Conservation (phyloP, 1,140 invertebrate genomes). For the Chironomus striatipennis region DNA sequence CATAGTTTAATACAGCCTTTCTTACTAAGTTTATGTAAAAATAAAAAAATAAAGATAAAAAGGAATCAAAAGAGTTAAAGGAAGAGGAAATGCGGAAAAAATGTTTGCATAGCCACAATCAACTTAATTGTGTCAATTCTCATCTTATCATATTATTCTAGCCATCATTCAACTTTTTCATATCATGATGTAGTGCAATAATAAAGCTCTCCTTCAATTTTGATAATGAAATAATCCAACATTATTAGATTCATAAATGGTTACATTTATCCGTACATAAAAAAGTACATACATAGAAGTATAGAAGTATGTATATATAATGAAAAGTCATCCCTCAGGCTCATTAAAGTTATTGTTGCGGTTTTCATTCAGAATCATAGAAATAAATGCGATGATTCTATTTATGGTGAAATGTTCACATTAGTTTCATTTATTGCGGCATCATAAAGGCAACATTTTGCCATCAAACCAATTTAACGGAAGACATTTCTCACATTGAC, state of each 20-base stretch:
- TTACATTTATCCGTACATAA: too few species aligned
- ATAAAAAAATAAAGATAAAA: too few species aligned
- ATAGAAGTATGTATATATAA: neutral
- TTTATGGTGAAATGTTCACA: neutral
- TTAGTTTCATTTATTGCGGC: neutral
- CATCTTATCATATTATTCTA: neutral
- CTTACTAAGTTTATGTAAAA: too few species aligned
- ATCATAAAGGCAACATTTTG: conserved; percentile 10
- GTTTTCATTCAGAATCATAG: neutral
- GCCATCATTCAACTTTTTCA: too few species aligned
- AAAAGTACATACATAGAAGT: too few species aligned
- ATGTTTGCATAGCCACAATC: neutral
- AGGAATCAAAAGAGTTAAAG: neutral
- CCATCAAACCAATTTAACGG: conserved; percentile 11
- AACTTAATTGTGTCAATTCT: neutral
- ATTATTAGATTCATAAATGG: too few species aligned
- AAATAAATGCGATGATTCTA: neutral
- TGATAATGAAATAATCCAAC: too few species aligned
- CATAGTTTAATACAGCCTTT: too few species aligned
- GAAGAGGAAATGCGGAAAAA: neutral
- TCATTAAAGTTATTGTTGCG: conserved; percentile 5
- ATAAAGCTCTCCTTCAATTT: neutral
- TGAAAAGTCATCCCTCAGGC: neutral
- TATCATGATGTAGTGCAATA: too few species aligned
- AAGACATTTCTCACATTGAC: conserved; percentile 1